Percentiles rank a stretch among this genome's conserved stretches.
Evolutionary conservation across 1,140 invertebrate species (phyloP).

Genomic region (Copidosoma floridanum): DNA sequence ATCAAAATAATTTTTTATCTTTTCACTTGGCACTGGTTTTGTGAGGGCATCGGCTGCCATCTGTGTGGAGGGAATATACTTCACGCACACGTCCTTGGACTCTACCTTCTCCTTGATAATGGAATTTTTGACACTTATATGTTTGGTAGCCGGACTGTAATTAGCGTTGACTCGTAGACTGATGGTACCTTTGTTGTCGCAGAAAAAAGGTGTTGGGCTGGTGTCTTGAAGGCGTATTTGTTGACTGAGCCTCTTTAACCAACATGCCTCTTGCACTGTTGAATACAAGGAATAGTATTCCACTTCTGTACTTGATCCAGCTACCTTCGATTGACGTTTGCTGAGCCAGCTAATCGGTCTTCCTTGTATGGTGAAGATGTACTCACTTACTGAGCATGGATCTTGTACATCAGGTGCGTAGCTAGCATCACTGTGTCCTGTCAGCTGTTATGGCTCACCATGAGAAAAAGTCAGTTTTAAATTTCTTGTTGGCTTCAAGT

Average conservation of each 20-base stretch:
- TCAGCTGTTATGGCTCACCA: not conserved
- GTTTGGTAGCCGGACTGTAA: slow-evolving; percentile 29
- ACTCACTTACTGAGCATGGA: not conserved
- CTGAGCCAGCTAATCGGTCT: not conserved
- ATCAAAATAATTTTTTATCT: no score
- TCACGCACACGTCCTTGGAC: slow-evolving; percentile 51
- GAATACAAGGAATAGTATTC: not conserved
- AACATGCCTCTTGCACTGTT: not conserved
- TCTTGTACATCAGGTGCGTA: not conserved
- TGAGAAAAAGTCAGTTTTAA: not conserved
- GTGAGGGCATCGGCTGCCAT: no score
- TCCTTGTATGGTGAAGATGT: not conserved
- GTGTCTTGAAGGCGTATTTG: not conserved
- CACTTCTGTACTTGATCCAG: not conserved
- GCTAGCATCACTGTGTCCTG: not conserved
- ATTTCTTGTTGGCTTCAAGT: not conserved
- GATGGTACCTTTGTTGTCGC: slow-evolving; percentile 40
- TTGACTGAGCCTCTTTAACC: not conserved
- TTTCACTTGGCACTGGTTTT: no score
- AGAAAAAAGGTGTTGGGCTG: not conserved
- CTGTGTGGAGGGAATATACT: slow-evolving; percentile 30
- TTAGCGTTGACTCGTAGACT: slow-evolving; percentile 43
- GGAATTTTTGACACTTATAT: no score
- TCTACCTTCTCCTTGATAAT: no score
- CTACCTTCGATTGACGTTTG: not conserved